Evolutionary conservation across 2,113 vertebrate species (phyloP).

Genomic region (Noctilio leporinus): DNA sequence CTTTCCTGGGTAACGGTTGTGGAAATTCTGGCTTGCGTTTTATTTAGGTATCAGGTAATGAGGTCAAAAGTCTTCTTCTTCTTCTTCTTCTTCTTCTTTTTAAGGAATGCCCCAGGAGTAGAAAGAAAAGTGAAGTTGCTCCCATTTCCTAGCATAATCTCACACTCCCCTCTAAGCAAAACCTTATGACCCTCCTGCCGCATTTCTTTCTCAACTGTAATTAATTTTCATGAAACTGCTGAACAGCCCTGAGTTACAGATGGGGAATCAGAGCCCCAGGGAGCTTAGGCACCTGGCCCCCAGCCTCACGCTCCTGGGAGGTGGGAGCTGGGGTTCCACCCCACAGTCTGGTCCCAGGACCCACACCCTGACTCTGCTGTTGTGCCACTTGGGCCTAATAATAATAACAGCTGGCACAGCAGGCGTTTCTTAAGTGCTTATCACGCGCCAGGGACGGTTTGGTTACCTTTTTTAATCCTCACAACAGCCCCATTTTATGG

Average conservation of each 20-base stretch:
- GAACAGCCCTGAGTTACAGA: neutral
- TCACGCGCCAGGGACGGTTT: rapidly evolving
- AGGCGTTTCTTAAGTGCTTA: neutral
- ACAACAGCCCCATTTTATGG: rapidly evolving
- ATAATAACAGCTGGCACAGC: rapidly evolving
- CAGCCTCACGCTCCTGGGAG: neutral
- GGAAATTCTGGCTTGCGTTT: neutral
- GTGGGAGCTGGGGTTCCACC: neutral
- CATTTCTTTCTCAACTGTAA: neutral
- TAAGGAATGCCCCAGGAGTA: neutral
- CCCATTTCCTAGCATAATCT: neutral
- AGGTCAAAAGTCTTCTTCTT: neutral
- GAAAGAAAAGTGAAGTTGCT: neutral
- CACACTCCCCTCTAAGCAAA: neutral
- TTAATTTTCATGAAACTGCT: rapidly evolving
- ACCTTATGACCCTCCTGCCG: neutral
- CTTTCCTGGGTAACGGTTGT: no score
- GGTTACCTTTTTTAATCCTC: neutral
- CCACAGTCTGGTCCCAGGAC: neutral
- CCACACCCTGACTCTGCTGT: rapidly evolving
- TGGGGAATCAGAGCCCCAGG: neutral
- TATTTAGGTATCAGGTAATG: neutral
- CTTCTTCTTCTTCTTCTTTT: neutral
- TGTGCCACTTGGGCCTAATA: neutral
- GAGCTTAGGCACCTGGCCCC: no score